phyloP scores from a whole-genome alignment of 2,797 vertebrate species.

The Ciconia nigra region DNA sequence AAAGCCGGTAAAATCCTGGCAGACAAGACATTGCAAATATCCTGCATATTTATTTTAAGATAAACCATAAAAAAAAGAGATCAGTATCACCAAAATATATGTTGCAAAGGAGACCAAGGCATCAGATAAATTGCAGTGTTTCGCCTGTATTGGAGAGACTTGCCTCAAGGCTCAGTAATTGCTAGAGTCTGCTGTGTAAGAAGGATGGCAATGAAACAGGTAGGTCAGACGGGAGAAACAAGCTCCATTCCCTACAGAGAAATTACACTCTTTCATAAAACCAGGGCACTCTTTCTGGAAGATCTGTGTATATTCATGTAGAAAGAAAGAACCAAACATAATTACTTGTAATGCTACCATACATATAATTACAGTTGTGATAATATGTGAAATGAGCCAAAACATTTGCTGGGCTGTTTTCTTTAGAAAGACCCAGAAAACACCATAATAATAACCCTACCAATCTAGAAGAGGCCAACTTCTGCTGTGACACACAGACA shows the following conservation, averaged over 20 bases:
- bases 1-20: neutral
- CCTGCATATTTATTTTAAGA: conserved; percentile 18
- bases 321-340: conserved; percentile 28
- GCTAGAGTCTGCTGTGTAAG: neutral
- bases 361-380: conserved; percentile 46
- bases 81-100: neutral
- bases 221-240: neutral
- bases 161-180: conserved; percentile 36
- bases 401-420: conserved; percentile 23
- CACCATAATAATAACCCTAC: conserved; percentile 41
- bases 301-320: conserved; percentile 26
- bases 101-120: neutral
- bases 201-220: conserved; percentile 41
- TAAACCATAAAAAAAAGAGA: neutral
- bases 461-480: neutral
- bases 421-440: conserved; percentile 21
- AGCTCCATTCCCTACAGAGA: conserved; percentile 15
- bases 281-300: conserved; percentile 50
- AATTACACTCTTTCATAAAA: conserved; percentile 69
- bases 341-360: conserved; percentile 7
- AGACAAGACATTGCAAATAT: neutral
- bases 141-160: neutral
- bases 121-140: neutral
- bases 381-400: conserved; percentile 46
- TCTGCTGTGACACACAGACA: neutral